Base-by-base conservation (phyloP, 1,140 invertebrate species). In the Pseudomyrmex sp. region DNA sequence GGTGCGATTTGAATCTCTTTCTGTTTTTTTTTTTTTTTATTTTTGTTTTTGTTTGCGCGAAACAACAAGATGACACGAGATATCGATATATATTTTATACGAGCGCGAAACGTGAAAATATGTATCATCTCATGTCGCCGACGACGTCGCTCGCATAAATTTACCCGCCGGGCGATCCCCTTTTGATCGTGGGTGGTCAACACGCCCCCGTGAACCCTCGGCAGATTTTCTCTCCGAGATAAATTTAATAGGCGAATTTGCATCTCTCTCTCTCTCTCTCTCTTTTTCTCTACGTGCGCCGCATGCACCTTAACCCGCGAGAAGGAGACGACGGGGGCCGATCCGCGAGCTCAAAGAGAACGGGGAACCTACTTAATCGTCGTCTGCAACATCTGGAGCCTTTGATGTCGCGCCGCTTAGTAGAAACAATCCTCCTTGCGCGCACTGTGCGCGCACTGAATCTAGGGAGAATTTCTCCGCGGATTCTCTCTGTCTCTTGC, bases 391-490 rank as follows among this genome's bases (percentile, higher is more conserved):
- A 88, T 90, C 89, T 88, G 89, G 72, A 61, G 52, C n/a, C 80
- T 90, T 90, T 90, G 89, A 90, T 90, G 73, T 85, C 65, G 54
- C 23, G 75, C 89, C 89, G 89, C 83, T 82, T 84, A 84, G 82
- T 84, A 82, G 77, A 88, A 90, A 90, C 89, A 90, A 88, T 88
- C 52, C 74, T 59, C 7, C 35, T 7, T 35, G 54, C 62, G 61
- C 26, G 26, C 26, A 72, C 13, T 20, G 26, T 35, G 59, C 18
- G 48, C 52, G 35, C n/a, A n/a, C 52, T 35, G 68, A 26, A 58
- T 61, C 74, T 54, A 26, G 23, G 35, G 1, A 65, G 70, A 85
- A 75, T 70, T 75, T 83, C 70, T 54, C 10, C 18, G 23, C 26
- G 23, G 5, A 0, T 1, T 80, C 63, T 65, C 5, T 35, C 35